Base-by-base conservation (phyloP, 1,140 invertebrate genomes). In the Hylaeus anthracinus region DNA sequence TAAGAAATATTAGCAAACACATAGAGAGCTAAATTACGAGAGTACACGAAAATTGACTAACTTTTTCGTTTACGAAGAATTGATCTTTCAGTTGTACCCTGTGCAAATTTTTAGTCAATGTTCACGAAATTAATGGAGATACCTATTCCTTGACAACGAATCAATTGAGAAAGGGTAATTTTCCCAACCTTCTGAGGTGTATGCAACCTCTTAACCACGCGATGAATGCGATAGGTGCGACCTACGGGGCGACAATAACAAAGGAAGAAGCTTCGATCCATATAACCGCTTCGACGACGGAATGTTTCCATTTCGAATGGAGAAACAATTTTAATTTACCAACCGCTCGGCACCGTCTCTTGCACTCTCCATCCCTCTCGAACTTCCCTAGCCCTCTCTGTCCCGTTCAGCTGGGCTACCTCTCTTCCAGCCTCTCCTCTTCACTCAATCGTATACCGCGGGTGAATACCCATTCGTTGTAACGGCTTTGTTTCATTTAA, bases 401-500 rank as follows among this genome's bases (percentile, higher is more conserved):
- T 85, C 61, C 53, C 53, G 69, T 76, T 73, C 64, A 48, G 39
- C 48, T 55, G 69, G 71, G 66, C 69, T 53, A 8, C 56, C 83
- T 39, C 56, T 56, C 72, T 58, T 45, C 79, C 79, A 56, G 41
- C 77, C 71, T 63, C 77, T 65, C 26, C 78, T 41, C 53, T 41
- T 60, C 72, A 53, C 65, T 61, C 73, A 76, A 82, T 77, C 76
- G 85, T 85, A 79, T 85, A 79, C 87, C 72, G 81, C 66, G 82
- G 82, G 83, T 87, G 88, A 88, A 91, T 90, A 89, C 84, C 88
- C 90, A 90, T 91, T 91, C 89, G 89, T 91, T 91, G 90, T 91
- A 90, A 90, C 86, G 88, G 90, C 90, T 90, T 91, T 90, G 89
- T 91, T 91, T 91, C 89, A 91, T 90, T 91, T 91, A 91, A 91